These are phyloP conservation scores for Cyanoramphus novaezelandiae DNA, from an alignment of 2,113 vertebrate genomes.

Conservation along the genomic window DNA sequence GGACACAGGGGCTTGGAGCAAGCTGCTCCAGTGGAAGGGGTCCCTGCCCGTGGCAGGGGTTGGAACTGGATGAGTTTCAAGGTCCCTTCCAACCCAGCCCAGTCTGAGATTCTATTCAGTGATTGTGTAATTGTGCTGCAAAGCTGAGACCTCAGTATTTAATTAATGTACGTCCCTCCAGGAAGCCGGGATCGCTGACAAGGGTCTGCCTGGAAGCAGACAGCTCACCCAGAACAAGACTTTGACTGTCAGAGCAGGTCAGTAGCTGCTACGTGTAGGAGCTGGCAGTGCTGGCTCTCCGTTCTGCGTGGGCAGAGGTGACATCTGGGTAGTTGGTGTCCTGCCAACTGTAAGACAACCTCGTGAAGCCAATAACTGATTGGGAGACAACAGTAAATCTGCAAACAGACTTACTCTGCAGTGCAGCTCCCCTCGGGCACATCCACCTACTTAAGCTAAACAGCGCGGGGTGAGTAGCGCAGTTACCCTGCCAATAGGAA, in stretches of 20 bases:
- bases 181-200: neutral
- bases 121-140: neutral
- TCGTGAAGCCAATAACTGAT: neutral
- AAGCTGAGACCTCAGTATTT: neutral
- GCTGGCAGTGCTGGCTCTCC: neutral
- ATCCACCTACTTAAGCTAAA: neutral
- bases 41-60: neutral
- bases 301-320: neutral
- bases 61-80: accelerated
- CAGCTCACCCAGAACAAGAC: neutral
- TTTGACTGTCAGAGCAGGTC: neutral
- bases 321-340: neutral
- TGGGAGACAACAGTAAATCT: neutral
- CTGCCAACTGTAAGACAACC: neutral
- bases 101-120: neutral
- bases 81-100: neutral
- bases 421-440: neutral
- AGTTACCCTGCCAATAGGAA: neutral
- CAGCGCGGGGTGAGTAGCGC: neutral
- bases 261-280: neutral
- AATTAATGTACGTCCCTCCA: neutral
- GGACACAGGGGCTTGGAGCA: no score
- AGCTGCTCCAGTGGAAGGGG: no score
- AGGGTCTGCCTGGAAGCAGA: neutral
- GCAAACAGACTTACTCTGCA: neutral